phyloP scores from a whole-genome alignment of 1,140 invertebrate species.

The Sminthurides bifidus region DNA sequence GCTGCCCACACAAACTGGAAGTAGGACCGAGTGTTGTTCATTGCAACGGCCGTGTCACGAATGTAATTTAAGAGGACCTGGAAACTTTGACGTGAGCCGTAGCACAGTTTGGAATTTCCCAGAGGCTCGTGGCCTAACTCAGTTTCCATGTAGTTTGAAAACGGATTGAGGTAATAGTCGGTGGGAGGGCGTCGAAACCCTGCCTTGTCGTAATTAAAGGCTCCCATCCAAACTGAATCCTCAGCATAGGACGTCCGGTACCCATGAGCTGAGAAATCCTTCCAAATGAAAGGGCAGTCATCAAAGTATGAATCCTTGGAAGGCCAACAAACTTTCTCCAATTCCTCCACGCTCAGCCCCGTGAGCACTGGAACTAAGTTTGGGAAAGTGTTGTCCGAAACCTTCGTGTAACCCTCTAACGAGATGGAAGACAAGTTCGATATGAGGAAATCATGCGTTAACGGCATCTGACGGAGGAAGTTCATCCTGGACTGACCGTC shows the following conservation, averaged over 20 bases:
- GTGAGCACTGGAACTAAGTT: constrained; percentile 50
- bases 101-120: constrained; percentile 27
- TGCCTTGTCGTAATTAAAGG: constrained; percentile 37
- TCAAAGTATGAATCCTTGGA: constrained; percentile 43
- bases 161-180: constrained; percentile 37
- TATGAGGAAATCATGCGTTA: constrained; percentile 39
- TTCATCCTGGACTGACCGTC: constrained; percentile 49
- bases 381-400: constrained; percentile 33
- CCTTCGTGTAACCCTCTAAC: constrained; percentile 36
- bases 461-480: constrained; percentile 44
- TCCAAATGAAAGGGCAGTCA: constrained; percentile 67
- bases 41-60: constrained; percentile 16
- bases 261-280: constrained; percentile 52
- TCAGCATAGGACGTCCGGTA: constrained; percentile 69
- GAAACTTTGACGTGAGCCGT: constrained; percentile 22
- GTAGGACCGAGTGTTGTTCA: constrained; percentile 8
- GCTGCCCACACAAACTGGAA: constrained; percentile 32
- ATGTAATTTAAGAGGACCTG: constrained; percentile 28
- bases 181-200: constrained; percentile 37
- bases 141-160: constrained; percentile 27
- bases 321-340: constrained; percentile 42
- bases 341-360: constrained; percentile 46
- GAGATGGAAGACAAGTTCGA: constrained; percentile 35
- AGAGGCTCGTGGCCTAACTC: constrained; percentile 21
- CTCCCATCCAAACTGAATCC: constrained; percentile 43